A percentile compares a stretch with the other conserved stretches of the same genome.
phyloP scores from a whole-genome alignment of 1,140 invertebrate species.

The Mamestra configurata region DNA sequence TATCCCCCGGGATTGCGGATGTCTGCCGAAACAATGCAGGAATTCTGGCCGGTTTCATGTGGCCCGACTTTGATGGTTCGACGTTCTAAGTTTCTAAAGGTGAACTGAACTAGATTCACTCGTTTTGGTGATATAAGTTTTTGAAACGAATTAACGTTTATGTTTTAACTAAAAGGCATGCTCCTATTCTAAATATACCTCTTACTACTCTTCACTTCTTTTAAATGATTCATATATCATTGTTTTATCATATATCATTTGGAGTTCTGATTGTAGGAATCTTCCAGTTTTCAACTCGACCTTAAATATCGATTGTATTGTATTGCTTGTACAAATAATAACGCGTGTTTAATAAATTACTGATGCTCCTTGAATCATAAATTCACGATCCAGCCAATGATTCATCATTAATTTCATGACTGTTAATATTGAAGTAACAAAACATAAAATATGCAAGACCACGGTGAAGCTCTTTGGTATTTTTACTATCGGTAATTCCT shows the following conservation, averaged over 20 bases:
- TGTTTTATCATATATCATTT: no score
- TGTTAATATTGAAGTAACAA: background rate
- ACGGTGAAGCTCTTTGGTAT: background rate
- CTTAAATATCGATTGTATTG: slow-evolving; percentile 14
- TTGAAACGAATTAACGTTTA: no score
- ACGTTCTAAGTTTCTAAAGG: slow-evolving; percentile 18
- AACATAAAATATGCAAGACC: background rate
- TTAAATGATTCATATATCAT: no score
- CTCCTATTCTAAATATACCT: no score
- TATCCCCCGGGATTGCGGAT: slow-evolving; percentile 36
- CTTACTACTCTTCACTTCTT: no score
- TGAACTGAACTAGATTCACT: background rate
- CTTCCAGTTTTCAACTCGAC: background rate
- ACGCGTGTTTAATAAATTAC: slow-evolving; percentile 18
- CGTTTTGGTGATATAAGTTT: no score
- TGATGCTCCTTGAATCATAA: background rate
- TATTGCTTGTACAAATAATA: background rate
- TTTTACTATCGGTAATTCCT: slow-evolving; percentile 1
- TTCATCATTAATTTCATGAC: slow-evolving; percentile 7
- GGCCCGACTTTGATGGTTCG: slow-evolving; percentile 10
- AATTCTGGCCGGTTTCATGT: slow-evolving; percentile 35
- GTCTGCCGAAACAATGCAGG: slow-evolving; percentile 42
- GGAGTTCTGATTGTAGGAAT: no score
- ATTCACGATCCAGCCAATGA: background rate
- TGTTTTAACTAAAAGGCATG: no score